Conservation (phyloP, 2,797 vertebrate genomes). For the Alca torda region DNA sequence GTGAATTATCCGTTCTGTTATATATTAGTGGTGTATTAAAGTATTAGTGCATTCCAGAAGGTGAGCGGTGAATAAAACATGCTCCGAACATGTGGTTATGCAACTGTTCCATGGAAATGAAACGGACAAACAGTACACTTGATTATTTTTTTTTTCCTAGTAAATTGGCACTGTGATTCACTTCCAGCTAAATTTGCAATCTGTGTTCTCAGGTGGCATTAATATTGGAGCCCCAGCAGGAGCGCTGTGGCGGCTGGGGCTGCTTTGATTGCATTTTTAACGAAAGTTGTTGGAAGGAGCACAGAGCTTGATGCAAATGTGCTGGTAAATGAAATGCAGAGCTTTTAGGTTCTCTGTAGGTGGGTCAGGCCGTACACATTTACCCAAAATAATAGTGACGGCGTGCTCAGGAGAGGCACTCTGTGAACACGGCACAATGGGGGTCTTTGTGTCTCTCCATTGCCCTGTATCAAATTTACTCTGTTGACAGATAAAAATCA, state of each 20-base stretch:
- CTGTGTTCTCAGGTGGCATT: slow-evolving; percentile 59
- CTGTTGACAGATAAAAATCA: slow-evolving; percentile 17
- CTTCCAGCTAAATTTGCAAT: slow-evolving; percentile 58
- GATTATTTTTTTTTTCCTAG: neutral
- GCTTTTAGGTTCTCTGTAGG: slow-evolving; percentile 46
- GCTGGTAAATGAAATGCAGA: slow-evolving; percentile 37
- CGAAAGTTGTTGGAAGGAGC: neutral
- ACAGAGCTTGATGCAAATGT: slow-evolving; percentile 3
- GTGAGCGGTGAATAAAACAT: slow-evolving; percentile 60
- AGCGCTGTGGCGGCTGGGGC: slow-evolving; percentile 10
- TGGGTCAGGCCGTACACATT: slow-evolving; percentile 13
- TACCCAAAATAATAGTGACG: neutral
- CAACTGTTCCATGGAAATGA: slow-evolving; percentile 61
- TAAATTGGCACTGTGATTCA: slow-evolving; percentile 52
- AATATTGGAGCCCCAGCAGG: slow-evolving; percentile 46
- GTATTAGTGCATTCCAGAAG: slow-evolving; percentile 56
- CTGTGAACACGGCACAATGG: neutral
- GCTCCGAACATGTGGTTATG: slow-evolving; percentile 55
- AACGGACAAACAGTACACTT: slow-evolving; percentile 58
- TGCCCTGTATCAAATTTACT: slow-evolving; percentile 3
- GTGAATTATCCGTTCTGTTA: neutral
- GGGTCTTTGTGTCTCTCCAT: neutral
- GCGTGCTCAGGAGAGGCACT: neutral
- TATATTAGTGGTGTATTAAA: slow-evolving; percentile 37
- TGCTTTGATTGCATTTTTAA: slow-evolving; percentile 45